Conservation (phyloP, 1,140 invertebrate species). For the Pseudomyrmex gracilis region DNA sequence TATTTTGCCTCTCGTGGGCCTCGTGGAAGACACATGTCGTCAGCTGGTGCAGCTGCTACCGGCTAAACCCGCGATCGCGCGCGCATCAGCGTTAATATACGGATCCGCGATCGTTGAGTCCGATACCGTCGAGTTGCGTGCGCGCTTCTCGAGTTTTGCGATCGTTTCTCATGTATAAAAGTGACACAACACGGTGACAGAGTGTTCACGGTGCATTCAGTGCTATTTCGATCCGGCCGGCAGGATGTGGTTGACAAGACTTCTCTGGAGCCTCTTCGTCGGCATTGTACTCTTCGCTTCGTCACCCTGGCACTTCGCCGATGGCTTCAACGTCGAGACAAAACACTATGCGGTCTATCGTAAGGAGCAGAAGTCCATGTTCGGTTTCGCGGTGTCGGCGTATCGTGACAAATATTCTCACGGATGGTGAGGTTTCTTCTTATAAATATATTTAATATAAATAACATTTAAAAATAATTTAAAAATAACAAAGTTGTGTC, state of each 20-base stretch:
- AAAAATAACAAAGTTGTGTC: background rate
- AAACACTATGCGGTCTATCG: constrained; percentile 79
- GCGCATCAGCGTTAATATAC: background rate
- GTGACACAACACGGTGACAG: constrained; percentile 47
- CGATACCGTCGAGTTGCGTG: constrained; percentile 4
- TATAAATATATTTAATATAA: background rate
- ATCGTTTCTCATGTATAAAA: constrained; percentile 18
- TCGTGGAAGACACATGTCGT: constrained; percentile 66
- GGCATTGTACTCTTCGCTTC: constrained; percentile 46
- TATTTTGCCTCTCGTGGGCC: constrained; percentile 3
- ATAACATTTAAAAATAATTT: no score
- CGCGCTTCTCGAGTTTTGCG: background rate
- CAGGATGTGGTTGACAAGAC: constrained; percentile 56
- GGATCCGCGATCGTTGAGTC: background rate
- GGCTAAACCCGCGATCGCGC: constrained; percentile 7
- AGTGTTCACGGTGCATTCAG: constrained; percentile 42
- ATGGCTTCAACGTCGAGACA: constrained; percentile 79
- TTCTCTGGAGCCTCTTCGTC: constrained; percentile 46
- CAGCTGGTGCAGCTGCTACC: constrained; percentile 56
- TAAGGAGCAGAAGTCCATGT: constrained; percentile 76
- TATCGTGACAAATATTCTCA: constrained; percentile 74
- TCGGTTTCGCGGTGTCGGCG: constrained; percentile 79
- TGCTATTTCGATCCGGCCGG: constrained; percentile 1
- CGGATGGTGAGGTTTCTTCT: constrained; percentile 75
- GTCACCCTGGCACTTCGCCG: constrained; percentile 37